Evolutionary conservation across 2,888 invertebrate species (phyloP), one percentile per base, ranked within the genome.

Genomic region (Brenthis hecate): DNA sequence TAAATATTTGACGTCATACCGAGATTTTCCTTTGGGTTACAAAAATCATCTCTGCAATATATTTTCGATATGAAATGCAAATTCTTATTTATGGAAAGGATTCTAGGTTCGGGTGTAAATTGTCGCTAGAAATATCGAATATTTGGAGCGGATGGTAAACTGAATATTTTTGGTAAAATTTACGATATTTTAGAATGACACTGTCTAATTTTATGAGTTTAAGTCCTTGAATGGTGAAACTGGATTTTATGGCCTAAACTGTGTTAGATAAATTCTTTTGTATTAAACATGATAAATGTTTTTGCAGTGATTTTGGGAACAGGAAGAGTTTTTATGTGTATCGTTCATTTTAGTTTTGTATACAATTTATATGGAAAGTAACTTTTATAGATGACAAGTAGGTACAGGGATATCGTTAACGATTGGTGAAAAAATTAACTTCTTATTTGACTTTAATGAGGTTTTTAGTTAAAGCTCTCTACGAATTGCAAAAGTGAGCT

Each of bases 41-140:
- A 69, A 69, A 71, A 71, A 69, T 73, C 69, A 71, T 67, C 64
- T 58, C 68, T 56, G 56, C 69, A 66, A 73, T 71, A 78, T 76
- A 80, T 80, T 79, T 78, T 72, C 76, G 73, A 82, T 81, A 83
- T 81, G 78, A 78, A 82, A 85, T 80, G 81, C 81, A 84, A 83
- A 85, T 85, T 81, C 79, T 79, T 81, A 85, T 87, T 86, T 85
- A 81, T 80, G 80, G 75, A 78, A 81, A 81, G 81, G 80, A 78
- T 80, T 79, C 75, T 65, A 73, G 77, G 78, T 78, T 78, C 80
- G 77, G 77, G 75, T 76, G 77, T 78, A 83, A 83, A 83, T 82
- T 81, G 82, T 80, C 80, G 76, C 72, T 76, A 74, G 78, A 80
- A 82, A 82, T 84, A 81, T 84, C 83, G 82, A 82, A 85, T 85